These are phyloP conservation scores for Geodia barretti DNA, from an alignment of 37 sponge, comb jelly and placozoan genomes.

Conservation along the genomic window DNA sequence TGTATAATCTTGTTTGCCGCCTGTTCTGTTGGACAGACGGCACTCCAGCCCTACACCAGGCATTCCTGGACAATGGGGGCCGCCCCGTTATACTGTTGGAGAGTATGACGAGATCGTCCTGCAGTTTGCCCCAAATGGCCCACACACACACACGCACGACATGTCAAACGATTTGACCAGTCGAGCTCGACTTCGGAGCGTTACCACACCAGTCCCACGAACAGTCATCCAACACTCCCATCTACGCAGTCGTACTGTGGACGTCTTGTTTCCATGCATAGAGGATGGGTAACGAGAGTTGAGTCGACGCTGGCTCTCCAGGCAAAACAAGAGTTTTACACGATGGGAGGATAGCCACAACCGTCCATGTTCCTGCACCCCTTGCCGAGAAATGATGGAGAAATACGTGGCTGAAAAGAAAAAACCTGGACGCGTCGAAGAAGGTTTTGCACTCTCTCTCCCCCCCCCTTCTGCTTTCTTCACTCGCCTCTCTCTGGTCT, in stretches of 20 bases:
- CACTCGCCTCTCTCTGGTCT: neutral
- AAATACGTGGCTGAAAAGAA: slow-evolving; percentile 69
- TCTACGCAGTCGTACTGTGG: neutral
- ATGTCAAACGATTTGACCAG: no score
- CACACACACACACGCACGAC: no score
- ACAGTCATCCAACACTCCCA: no score
- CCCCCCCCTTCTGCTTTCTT: neutral
- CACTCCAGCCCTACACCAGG: slow-evolving; percentile 71
- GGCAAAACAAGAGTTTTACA: slow-evolving; percentile 41
- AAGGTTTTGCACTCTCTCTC: slow-evolving; percentile 48
- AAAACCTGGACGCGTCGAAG: slow-evolving; percentile 78
- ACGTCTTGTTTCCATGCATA: neutral
- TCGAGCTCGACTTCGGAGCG: no score
- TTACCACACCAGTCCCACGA: no score
- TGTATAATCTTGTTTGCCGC: neutral
- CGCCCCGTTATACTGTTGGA: slow-evolving; percentile 96
- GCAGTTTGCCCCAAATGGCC: no score
- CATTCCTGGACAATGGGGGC: slow-evolving; percentile 73
- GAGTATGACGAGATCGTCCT: slow-evolving; percentile 92
- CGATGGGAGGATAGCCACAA: slow-evolving; percentile 33
- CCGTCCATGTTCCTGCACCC: slow-evolving; percentile 72
- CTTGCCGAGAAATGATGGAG: slow-evolving; percentile 87
- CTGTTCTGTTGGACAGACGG: slow-evolving; percentile 32
- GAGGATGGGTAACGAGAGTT: neutral
- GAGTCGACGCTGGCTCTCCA: neutral